A percentile compares a stretch with the other conserved stretches of the same genome.
These are phyloP conservation scores for Halesus radiatus DNA, from an alignment of 1,140 invertebrate genomes.

Conservation along the genomic window DNA sequence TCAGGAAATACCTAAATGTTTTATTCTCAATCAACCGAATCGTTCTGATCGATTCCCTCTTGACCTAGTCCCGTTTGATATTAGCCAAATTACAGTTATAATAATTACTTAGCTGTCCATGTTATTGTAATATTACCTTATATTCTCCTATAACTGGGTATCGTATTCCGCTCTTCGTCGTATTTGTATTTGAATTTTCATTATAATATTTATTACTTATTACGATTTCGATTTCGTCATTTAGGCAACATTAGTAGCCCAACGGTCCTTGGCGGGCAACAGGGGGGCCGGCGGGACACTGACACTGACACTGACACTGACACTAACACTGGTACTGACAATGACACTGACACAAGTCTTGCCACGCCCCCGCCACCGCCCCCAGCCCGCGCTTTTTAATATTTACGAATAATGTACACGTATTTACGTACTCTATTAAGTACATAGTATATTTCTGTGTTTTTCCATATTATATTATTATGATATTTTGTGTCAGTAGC, in stretches of 20 bases:
- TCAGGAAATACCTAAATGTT: slow-evolving; percentile 46
- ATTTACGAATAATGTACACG: slow-evolving; percentile 22
- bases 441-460: slow-evolving; percentile 39
- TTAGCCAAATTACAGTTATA: slow-evolving; percentile 58
- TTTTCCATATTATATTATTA: slow-evolving; percentile 32
- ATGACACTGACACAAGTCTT: neutral
- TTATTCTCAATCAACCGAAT: slow-evolving; percentile 40
- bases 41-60: slow-evolving; percentile 49
- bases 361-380: neutral
- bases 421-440: slow-evolving; percentile 32
- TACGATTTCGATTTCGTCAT: slow-evolving; percentile 53
- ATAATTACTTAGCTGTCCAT: slow-evolving; percentile 58
- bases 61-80: slow-evolving; percentile 53
- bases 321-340: too few relatives aligned
- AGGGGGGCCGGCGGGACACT: slow-evolving; percentile 2
- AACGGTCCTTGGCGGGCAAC: slow-evolving; percentile 11
- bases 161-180: slow-evolving; percentile 57
- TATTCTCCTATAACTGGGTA: slow-evolving; percentile 58
- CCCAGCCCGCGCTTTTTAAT: neutral
- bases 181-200: slow-evolving; percentile 55
- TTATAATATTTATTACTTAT: slow-evolving; percentile 53
- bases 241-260: slow-evolving; percentile 40
- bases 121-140: slow-evolving; percentile 52
- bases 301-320: too few relatives aligned
- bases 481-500: slow-evolving; percentile 40